Percentiles rank a stretch among this genome's conserved stretches.
Evolutionary conservation across 2,113 vertebrate genomes (phyloP).

Genomic region (Stomatorhinus ivindoensis): DNA sequence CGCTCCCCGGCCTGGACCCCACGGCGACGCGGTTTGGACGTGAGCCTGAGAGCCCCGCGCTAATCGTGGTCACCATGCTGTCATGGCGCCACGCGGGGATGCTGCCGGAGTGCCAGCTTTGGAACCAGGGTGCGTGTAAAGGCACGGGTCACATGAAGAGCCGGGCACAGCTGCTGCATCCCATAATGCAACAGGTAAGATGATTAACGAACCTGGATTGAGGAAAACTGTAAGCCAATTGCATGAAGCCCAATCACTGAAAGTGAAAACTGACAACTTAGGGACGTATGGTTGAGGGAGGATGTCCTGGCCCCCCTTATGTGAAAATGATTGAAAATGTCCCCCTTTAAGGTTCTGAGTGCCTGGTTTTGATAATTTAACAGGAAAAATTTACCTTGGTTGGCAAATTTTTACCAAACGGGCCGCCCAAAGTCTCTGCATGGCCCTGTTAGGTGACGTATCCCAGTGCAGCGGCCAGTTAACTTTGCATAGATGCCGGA

Average conservation of each 20-base stretch:
- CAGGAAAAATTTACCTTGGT: background rate
- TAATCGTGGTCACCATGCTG: constrained; percentile 57
- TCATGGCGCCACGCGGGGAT: background rate
- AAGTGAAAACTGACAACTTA: background rate
- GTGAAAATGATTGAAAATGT: background rate
- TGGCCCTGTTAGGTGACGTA: background rate
- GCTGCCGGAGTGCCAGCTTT: background rate
- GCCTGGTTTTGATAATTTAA: background rate
- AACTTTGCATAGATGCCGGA: background rate
- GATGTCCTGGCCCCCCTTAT: background rate
- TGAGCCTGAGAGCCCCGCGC: constrained; percentile 81
- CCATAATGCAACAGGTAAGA: background rate
- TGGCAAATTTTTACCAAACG: background rate
- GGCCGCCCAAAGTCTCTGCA: background rate
- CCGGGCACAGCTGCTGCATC: background rate
- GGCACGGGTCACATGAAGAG: background rate
- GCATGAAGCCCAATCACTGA: background rate
- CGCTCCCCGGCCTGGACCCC: constrained; percentile 43
- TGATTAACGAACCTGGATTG: background rate
- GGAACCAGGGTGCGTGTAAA: background rate
- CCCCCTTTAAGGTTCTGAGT: background rate
- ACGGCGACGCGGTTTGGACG: constrained; percentile 84
- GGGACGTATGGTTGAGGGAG: background rate
- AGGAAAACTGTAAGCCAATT: background rate
- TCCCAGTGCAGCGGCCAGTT: background rate